Conservation (phyloP, 1,140 invertebrate species). For the Pogonognathellus flavescens region DNA sequence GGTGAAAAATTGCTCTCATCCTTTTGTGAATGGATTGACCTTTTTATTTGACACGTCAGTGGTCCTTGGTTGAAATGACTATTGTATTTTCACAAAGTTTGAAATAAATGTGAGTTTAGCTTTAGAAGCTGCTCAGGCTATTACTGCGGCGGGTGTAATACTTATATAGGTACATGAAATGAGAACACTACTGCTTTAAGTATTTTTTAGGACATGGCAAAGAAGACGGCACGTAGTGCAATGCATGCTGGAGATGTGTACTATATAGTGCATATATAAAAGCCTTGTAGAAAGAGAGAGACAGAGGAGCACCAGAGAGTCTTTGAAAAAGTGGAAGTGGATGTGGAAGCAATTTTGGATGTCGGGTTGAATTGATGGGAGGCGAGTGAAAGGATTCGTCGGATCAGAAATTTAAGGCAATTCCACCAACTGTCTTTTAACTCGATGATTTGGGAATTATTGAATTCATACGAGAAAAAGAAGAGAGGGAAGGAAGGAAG, state of each 20-base stretch:
- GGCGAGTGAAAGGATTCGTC: constrained; percentile 40
- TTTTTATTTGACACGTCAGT: constrained; percentile 5
- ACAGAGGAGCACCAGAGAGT: neutral
- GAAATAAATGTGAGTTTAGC: constrained; percentile 17
- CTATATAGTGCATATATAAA: neutral
- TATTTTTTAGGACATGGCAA: neutral
- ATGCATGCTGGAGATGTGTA: neutral
- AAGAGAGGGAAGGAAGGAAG: constrained; percentile 24
- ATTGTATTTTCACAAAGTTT: neutral
- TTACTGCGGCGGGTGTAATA: neutral
- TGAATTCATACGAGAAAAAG: constrained; percentile 57
- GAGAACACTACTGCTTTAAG: neutral
- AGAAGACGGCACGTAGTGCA: constrained; percentile 10
- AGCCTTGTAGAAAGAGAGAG: neutral
- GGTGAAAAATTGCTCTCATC: constrained; percentile 2
- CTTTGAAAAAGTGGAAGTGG: constrained; percentile 38
- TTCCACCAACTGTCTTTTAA: constrained; percentile 61
- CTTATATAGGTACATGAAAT: neutral
- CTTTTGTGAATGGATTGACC: neutral
- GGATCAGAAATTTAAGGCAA: constrained; percentile 55
- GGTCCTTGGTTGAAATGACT: constrained; percentile 15
- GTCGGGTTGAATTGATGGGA: constrained; percentile 63
- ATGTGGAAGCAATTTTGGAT: constrained; percentile 59
- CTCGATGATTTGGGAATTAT: constrained; percentile 63
- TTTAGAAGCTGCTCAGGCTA: neutral